phyloP scores from a whole-genome alignment of 2,888 invertebrate species.

The Arrhopalites spinosus region DNA sequence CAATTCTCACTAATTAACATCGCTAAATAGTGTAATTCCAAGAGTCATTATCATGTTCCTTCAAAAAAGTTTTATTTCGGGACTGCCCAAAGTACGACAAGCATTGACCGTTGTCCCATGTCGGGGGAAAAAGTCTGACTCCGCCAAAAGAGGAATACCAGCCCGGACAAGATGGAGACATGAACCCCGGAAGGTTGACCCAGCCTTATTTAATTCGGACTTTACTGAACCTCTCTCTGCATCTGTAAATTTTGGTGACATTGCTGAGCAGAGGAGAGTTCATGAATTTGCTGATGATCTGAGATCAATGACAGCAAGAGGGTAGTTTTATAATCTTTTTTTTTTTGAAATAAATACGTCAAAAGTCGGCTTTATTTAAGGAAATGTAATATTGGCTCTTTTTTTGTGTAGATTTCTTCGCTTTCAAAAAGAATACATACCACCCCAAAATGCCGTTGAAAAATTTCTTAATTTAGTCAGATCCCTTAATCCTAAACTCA shows the following conservation, averaged over 20 bases:
- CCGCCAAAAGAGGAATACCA: too few species aligned
- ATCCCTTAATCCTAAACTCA: conserved; percentile 57
- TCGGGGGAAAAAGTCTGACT: too few species aligned
- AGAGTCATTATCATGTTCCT: too few species aligned
- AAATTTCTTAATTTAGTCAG: conserved; percentile 68
- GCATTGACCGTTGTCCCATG: too few species aligned
- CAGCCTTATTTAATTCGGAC: too few species aligned
- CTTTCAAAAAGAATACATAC: conserved; percentile 73
- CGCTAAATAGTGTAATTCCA: too few species aligned
- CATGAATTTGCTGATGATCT: conserved; percentile 47
- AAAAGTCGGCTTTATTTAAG: background rate
- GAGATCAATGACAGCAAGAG: conserved; percentile 47
- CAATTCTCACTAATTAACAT: too few species aligned
- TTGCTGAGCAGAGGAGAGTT: conserved; percentile 33
- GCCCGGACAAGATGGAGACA: too few species aligned
- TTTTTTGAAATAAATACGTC: background rate
- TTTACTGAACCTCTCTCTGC: conserved; percentile 47
- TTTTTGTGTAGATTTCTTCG: conserved; percentile 71
- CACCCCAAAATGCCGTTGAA: conserved; percentile 69
- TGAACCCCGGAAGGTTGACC: too few species aligned
- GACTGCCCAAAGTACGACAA: too few species aligned
- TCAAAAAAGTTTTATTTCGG: too few species aligned
- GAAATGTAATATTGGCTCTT: background rate
- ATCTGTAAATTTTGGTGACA: conserved; percentile 35
- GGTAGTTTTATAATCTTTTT: conserved; percentile 40